A percentile compares a stretch with the other conserved stretches of the same genome.
phyloP scores from a whole-genome alignment of 2,113 vertebrate genomes.

The Vulpes ferrilata region DNA sequence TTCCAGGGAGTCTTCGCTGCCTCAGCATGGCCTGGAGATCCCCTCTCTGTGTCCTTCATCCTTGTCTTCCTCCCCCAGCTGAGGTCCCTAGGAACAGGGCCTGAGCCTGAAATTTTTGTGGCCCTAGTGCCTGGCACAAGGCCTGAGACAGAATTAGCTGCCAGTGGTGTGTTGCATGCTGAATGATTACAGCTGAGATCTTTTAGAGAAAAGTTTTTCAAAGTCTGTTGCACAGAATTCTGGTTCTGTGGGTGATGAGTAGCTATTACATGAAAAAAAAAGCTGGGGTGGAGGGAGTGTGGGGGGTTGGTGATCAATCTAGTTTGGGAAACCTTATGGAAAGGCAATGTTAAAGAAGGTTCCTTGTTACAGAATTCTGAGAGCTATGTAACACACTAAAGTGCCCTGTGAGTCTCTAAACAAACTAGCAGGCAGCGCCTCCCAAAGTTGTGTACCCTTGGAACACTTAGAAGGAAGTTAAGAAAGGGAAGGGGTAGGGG shows the following conservation, averaged over 20 bases:
- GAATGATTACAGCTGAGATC: neutral
- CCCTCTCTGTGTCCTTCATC: neutral
- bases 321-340: neutral
- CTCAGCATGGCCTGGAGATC: neutral
- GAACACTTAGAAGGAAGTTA: neutral
- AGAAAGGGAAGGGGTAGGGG: neutral
- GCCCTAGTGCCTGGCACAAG: neutral
- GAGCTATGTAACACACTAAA: neutral
- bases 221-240: neutral
- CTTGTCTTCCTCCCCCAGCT: neutral
- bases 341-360: neutral
- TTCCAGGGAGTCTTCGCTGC: neutral
- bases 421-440: neutral
- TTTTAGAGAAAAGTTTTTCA: neutral
- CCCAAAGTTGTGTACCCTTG: neutral
- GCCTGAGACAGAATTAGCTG: neutral
- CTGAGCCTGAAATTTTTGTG: neutral
- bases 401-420: neutral
- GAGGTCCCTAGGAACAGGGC: neutral
- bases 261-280: neutral
- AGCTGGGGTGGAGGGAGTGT: too few species aligned
- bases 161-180: too few species aligned
- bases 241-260: neutral
- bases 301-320: neutral
- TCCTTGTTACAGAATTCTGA: neutral